Evolutionary conservation across 2,113 vertebrate species (phyloP), one percentile per base, ranked within the genome.

Genomic region (Craseonycteris thonglongyai): DNA sequence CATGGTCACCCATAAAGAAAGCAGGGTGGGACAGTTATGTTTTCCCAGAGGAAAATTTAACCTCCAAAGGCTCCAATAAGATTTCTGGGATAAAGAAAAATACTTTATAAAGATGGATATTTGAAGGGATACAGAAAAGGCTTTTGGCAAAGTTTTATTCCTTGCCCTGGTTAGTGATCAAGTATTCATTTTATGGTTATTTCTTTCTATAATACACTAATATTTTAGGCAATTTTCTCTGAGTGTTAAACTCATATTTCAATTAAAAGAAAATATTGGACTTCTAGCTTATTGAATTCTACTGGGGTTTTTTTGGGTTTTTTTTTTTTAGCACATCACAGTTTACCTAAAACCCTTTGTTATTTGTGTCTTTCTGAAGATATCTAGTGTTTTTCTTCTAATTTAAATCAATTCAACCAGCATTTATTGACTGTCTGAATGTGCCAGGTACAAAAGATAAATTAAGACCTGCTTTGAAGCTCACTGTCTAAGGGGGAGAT

Each of bases 281-380:
- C 24, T 59, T 80, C 19, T 26, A 42, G 14, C 18, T 88, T 42
- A 24, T 47, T 58, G 74, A 79, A 58, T 38, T 38, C 38, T 54
- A 28, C 22, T 63, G n/a, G n/a, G n/a, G n/a, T n/a, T n/a, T n/a
- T n/a, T n/a, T n/a, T n/a, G n/a, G n/a, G n/a, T n/a, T n/a, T n/a
- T 5, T 47, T 16, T 72, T 91, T 75, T n/a, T 58, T 11, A 94
- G 49, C 8, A 19, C 7, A 35, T 42, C 9, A 42, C 56, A 66
- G 58, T 69, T 91, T 26, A 56, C 22, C 68, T 90, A 61, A 58
- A 21, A 5, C 38, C 11, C 30, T 61, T 75, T 33, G 9, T 58
- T 18, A 33, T 59, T 47, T 87, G 16, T n/a, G 33, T 85, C 86
- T 94, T 82, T 88, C 65, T 80, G n/a, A 90, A 90, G 71, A 88